Evolutionary conservation across 2,113 vertebrate genomes (phyloP).

Genomic region (Hydrochoerus hydrochaeris): DNA sequence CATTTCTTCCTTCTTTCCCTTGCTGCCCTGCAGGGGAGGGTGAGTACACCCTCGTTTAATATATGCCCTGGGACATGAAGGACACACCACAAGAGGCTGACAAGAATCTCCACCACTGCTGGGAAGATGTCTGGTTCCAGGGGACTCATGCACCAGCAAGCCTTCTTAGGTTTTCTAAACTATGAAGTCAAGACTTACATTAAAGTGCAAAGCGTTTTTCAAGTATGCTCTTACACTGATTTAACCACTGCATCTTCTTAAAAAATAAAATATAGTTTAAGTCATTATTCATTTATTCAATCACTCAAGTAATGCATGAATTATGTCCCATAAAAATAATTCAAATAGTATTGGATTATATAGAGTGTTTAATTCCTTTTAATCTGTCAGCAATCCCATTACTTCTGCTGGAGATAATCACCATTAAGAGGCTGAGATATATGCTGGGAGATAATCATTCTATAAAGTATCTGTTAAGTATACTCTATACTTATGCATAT

Average conservation of each 20-base stretch:
- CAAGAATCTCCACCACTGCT: no score
- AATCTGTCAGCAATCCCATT: neutral
- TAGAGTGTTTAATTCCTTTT: neutral
- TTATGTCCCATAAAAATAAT: constrained; percentile 2
- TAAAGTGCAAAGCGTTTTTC: neutral
- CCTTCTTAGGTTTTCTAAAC: neutral
- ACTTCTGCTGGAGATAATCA: neutral
- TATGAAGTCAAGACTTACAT: neutral
- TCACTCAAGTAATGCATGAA: neutral
- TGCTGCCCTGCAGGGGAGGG: neutral
- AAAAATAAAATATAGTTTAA: neutral
- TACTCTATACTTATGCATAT: neutral
- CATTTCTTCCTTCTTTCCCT: neutral
- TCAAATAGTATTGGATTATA: neutral
- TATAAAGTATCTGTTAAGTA: neutral
- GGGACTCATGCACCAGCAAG: neutral
- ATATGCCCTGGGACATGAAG: neutral
- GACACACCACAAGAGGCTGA: neutral
- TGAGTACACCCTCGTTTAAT: neutral
- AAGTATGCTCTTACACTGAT: neutral
- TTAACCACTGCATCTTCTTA: neutral
- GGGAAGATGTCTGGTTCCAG: neutral
- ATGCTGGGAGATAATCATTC: neutral
- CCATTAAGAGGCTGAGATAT: neutral
- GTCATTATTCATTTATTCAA: neutral